Conservation (phyloP, 2,888 invertebrate genomes). For the Thecophora atra region DNA sequence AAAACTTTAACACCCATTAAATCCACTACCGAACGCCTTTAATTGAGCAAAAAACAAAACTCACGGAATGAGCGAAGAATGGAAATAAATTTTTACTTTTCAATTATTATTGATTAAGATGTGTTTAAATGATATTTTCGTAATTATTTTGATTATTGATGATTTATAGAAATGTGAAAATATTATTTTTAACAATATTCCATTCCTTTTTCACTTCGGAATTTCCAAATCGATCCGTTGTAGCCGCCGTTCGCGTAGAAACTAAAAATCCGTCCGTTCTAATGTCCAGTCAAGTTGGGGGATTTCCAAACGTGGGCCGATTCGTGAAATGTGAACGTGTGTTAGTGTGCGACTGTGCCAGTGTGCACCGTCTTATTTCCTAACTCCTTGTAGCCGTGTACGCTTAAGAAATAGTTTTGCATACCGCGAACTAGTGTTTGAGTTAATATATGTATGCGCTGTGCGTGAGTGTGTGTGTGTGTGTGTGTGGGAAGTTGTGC, state of each 20-base stretch:
- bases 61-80: too few relatives aligned
- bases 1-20: too few relatives aligned
- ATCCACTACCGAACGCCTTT: too few relatives aligned
- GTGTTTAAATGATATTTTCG: too few relatives aligned
- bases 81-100: too few relatives aligned
- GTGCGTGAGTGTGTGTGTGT: conserved; percentile 24
- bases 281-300: conserved; percentile 27
- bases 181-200: neutral
- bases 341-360: conserved; percentile 1
- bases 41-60: too few relatives aligned
- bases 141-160: too few relatives aligned
- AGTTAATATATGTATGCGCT: too few relatives aligned
- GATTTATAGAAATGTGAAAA: neutral
- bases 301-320: conserved; percentile 1
- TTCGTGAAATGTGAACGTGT: neutral
- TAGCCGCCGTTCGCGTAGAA: conserved; percentile 60
- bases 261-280: conserved; percentile 51
- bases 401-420: conserved; percentile 25
- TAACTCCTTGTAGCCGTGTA: conserved; percentile 11
- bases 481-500: conserved; percentile 24
- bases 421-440: neutral
- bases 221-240: conserved; percentile 59
- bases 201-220: conserved; percentile 5
- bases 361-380: neutral
- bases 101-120: too few relatives aligned